Evolutionary conservation across 1,140 invertebrate species (phyloP).

Genomic region (Bombus superbus): DNA sequence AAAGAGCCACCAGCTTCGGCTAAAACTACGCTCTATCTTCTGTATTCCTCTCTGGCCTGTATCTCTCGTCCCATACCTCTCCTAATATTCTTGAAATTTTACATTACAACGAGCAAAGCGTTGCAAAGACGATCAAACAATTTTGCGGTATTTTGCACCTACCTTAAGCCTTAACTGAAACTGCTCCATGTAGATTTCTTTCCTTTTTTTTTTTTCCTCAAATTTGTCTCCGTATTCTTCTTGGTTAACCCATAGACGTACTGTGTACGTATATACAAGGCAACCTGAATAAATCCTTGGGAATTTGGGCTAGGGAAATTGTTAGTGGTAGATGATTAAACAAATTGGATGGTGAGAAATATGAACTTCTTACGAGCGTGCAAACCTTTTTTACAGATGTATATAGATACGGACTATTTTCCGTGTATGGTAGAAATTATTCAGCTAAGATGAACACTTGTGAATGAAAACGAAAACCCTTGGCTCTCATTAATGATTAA

Average conservation of each 20-base stretch:
- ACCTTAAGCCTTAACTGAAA: no score
- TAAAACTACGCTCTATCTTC: slow-evolving; percentile 33
- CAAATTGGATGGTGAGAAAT: no score
- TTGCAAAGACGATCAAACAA: slow-evolving; percentile 45
- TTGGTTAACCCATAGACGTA: no score
- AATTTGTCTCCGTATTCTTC: no score
- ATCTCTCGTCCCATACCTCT: slow-evolving; percentile 25
- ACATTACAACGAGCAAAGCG: slow-evolving; percentile 57
- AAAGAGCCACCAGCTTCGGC: slow-evolving; percentile 61
- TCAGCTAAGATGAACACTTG: not conserved
- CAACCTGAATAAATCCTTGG: no score
- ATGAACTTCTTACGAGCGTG: no score
- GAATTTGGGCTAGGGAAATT: no score
- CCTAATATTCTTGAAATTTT: slow-evolving; percentile 53
- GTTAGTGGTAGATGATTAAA: no score
- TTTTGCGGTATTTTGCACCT: slow-evolving; percentile 21
- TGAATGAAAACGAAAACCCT: not conserved
- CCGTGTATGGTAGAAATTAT: not conserved
- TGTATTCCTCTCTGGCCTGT: slow-evolving; percentile 11
- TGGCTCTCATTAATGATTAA: not conserved
- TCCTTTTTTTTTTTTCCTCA: not conserved
- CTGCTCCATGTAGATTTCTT: no score
- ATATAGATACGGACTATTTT: not conserved
- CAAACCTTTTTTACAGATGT: not conserved
- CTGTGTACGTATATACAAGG: no score